Evolutionary conservation across 2,113 vertebrate genomes (phyloP), one percentile per base, ranked within the genome.

Genomic region (Ardeotis arabs): DNA sequence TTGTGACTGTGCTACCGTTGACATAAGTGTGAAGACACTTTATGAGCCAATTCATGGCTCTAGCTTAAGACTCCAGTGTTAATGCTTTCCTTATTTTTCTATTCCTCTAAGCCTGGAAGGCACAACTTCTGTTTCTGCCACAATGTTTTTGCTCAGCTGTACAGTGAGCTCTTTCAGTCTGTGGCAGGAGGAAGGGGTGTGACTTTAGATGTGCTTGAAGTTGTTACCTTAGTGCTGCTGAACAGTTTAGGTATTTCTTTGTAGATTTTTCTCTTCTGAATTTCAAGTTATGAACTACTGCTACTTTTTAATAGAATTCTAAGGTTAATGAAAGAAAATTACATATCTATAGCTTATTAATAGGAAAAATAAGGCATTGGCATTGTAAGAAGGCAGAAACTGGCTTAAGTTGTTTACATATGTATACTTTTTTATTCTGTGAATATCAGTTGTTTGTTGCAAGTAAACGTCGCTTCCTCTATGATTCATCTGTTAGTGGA

Each of bases 391-490:
- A 45, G 12, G n/a, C 15, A 87, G 39, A 58, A 69, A 52, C 21
- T 19, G 14, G 14, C 23, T 68, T 0, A 18, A 53, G 25, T 31
- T 9, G 3, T 24, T 31, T 19, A 3, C 21, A 2, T 2, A 0
- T 7, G 2, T 52, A 5, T 6, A 19, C 1, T 2, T 35, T 22
- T 10, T 14, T 39, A 39, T 39, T 9, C 39, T 39, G 39, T 39
- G 39, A 39, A 11, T 39, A 39, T 39, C 39, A 39, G 39, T 39
- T 39, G 5, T 39, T 73, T 66, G 10, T 13, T 4, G 1, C 7
- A 23, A 59, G 27, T 14, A 7, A 53, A 31, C 1, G 8, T 23
- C 0, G 6, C 4, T 31, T 56, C 39, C 4, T 7, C 1, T 7
- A n/a, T 16, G 10, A 5, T n/a, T 12, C 12, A 19, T 2, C 18